Percentiles rank a stretch among this genome's conserved stretches.
Evolutionary conservation across 2,797 vertebrate species (phyloP).

Genomic region (Chromobotia macracanthus): DNA sequence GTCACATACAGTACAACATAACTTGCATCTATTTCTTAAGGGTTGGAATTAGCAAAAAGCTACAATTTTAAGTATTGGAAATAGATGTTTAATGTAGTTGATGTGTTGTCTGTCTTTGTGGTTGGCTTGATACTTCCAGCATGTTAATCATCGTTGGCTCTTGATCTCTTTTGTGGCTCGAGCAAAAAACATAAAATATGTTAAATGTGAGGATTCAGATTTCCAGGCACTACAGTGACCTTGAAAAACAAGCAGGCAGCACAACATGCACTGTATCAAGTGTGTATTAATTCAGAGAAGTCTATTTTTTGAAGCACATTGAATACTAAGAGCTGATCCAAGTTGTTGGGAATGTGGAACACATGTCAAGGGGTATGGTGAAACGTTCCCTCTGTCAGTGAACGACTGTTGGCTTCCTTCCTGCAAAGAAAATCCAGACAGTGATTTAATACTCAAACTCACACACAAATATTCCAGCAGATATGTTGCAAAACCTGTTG

Average conservation of each 20-base stretch:
- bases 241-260: background rate
- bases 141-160: background rate
- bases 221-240: slow-evolving; percentile 2
- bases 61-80: background rate
- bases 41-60: too few species aligned
- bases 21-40: too few species aligned
- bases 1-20: too few species aligned
- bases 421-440: slow-evolving; percentile 53
- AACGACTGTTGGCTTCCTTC: slow-evolving; percentile 57
- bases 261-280: background rate
- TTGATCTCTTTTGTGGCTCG: slow-evolving; percentile 1
- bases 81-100: background rate
- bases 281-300: background rate
- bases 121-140: slow-evolving; percentile 2
- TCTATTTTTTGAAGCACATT: slow-evolving; percentile 22
- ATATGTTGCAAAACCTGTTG: slow-evolving; percentile 53
- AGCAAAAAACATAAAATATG: slow-evolving; percentile 12
- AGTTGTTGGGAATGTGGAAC: slow-evolving; percentile 41
- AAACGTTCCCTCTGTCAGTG: slow-evolving; percentile 35
- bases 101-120: background rate
- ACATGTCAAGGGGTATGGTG: slow-evolving; percentile 39
- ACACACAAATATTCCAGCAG: slow-evolving; percentile 59
- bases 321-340: background rate
- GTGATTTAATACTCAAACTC: slow-evolving; percentile 53
- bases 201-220: background rate